phyloP scores from a whole-genome alignment of 1,140 invertebrate species.

The Saccostrea cuccullata region DNA sequence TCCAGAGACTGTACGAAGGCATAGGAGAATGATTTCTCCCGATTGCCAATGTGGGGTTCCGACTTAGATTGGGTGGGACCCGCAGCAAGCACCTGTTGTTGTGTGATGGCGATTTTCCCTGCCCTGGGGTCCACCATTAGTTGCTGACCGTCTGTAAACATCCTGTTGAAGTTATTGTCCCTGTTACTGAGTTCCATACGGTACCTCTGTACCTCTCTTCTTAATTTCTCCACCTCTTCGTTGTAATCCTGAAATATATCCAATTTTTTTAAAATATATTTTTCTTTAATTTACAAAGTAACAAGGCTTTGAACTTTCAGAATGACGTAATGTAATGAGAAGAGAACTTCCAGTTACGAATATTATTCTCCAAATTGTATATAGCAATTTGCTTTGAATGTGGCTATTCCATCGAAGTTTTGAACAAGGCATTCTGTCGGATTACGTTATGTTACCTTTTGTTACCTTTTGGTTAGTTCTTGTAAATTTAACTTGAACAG shows the following conservation, averaged over 20 bases:
- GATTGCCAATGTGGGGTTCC: slow-evolving; percentile 36
- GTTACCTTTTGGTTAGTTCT: no score
- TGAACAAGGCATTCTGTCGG: no score
- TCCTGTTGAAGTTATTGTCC: slow-evolving; percentile 76
- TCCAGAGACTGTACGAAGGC: slow-evolving; percentile 64
- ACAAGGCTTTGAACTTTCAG: neutral
- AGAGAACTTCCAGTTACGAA: no score
- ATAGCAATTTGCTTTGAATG: no score
- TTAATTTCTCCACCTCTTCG: slow-evolving; percentile 73
- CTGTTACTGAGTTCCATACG: slow-evolving; percentile 76
- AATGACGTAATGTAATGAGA: no score
- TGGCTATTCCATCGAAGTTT: no score
- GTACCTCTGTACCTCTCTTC: slow-evolving; percentile 73
- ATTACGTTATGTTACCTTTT: no score
- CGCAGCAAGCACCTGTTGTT: slow-evolving; percentile 53
- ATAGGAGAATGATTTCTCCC: slow-evolving; percentile 64
- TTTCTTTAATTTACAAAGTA: neutral
- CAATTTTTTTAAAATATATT: neutral
- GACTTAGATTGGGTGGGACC: slow-evolving; percentile 37
- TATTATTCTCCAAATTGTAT: no score
- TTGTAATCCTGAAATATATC: slow-evolving; percentile 68
- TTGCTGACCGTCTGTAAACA: slow-evolving; percentile 74
- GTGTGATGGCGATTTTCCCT: slow-evolving; percentile 59
- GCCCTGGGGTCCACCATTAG: slow-evolving; percentile 68
- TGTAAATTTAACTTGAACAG: no score